phyloP scores from a whole-genome alignment of 2,113 vertebrate genomes.

The Oxyura jamaicensis region DNA sequence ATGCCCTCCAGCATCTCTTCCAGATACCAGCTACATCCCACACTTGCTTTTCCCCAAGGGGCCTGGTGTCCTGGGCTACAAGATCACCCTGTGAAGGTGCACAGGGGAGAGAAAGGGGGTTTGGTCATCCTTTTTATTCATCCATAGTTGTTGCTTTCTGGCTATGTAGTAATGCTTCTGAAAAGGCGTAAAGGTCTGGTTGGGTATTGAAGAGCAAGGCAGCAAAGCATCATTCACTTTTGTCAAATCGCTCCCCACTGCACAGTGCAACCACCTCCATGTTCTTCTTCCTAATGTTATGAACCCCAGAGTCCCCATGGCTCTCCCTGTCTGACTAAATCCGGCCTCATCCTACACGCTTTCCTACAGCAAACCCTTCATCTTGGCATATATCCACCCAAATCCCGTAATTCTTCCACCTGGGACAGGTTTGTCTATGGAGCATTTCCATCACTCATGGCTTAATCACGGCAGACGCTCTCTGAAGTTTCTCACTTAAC shows the following conservation, averaged over 20 bases:
- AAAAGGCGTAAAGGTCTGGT: background rate
- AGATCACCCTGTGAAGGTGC: background rate
- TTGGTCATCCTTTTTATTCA: background rate
- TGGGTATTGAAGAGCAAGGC: background rate
- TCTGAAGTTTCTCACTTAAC: background rate
- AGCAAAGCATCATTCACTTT: background rate
- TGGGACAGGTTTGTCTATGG: background rate
- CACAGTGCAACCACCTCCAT: background rate
- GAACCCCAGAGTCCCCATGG: background rate
- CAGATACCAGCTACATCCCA: background rate
- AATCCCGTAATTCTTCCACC: background rate
- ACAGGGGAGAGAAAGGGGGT: background rate
- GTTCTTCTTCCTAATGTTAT: background rate
- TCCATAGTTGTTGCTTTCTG: background rate
- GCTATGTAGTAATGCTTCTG: fast-evolving
- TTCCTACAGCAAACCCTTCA: background rate
- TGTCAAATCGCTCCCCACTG: background rate
- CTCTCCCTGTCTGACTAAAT: background rate
- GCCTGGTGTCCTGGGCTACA: background rate
- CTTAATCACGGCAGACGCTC: background rate
- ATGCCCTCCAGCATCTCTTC: background rate
- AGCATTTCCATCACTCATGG: background rate
- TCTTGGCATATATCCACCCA: background rate
- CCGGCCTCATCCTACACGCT: background rate
- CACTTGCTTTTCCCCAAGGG: background rate